phyloP scores from a whole-genome alignment of 2,797 vertebrate species.

The Echiichthys vipera region DNA sequence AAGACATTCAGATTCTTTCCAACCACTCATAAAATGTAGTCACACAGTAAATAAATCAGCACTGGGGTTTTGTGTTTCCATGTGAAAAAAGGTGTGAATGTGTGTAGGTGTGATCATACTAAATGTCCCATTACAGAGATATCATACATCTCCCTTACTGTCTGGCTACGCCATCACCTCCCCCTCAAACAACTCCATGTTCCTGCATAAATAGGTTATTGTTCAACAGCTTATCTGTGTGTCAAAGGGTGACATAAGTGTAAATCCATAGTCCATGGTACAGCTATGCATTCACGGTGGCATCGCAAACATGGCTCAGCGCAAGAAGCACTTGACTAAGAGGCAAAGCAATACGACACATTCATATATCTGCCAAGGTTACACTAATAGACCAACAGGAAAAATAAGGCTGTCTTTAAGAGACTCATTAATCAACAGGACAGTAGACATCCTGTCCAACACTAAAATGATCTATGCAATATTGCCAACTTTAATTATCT shows the following conservation, averaged over 20 bases:
- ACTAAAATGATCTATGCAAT: no score
- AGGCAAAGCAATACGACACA: neutral
- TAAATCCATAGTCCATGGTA: neutral
- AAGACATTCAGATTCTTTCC: conserved; percentile 14
- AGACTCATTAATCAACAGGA: no score
- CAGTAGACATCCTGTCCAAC: no score
- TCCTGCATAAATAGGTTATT: conserved; percentile 32
- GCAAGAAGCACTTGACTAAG: conserved; percentile 14
- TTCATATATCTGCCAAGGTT: conserved; percentile 29
- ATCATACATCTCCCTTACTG: conserved; percentile 1
- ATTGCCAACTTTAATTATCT: neutral
- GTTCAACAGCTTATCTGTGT: conserved; percentile 23
- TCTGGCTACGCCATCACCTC: conserved; percentile 26
- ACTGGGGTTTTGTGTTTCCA: neutral
- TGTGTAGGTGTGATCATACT: conserved; percentile 1
- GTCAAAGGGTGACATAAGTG: neutral
- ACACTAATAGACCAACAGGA: conserved; percentile 11
- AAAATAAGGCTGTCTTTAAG: no score
- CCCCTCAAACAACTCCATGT: conserved; percentile 39
- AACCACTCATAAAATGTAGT: conserved; percentile 12
- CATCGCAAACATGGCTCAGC: conserved; percentile 20
- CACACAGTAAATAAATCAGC: conserved; percentile 43
- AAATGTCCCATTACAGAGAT: neutral
- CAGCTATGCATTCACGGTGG: neutral
- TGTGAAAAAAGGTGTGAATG: neutral